Conservation (phyloP, 2,797 vertebrate species). For the Euthynnus affinis region DNA sequence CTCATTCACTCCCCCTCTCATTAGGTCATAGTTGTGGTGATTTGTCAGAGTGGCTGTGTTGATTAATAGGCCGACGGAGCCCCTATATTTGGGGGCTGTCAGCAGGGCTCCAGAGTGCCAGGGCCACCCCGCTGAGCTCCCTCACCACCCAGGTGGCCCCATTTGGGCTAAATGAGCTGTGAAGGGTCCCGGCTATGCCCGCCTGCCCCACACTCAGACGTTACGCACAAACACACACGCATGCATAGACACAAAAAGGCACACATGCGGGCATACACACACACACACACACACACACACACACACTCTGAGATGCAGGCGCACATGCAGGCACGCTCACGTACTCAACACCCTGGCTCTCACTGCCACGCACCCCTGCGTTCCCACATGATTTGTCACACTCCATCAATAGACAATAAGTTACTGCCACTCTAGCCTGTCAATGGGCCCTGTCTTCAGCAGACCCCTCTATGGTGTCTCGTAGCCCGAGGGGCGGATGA, state of each 20-base stretch:
- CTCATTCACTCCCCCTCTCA: slow-evolving; percentile 80
- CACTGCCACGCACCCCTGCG: slow-evolving; percentile 87
- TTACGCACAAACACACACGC: slow-evolving; percentile 74
- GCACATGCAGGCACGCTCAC: slow-evolving; percentile 78
- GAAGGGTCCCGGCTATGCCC: slow-evolving; percentile 94
- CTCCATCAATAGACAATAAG: slow-evolving; percentile 97
- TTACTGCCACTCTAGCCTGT: slow-evolving; percentile 94
- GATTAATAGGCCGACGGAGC: slow-evolving; percentile 92
- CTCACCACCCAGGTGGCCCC: slow-evolving; percentile 96
- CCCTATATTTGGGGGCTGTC: slow-evolving; percentile 91
- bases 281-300: slow-evolving; percentile 47
- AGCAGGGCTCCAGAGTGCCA: slow-evolving; percentile 91
- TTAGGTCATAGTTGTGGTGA: slow-evolving; percentile 86
- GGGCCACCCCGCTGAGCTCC: slow-evolving; percentile 89
- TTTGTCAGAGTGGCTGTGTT: slow-evolving; percentile 92
- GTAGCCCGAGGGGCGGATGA: slow-evolving; percentile 35
- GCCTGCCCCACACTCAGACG: slow-evolving; percentile 81
- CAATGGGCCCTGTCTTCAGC: slow-evolving; percentile 91
- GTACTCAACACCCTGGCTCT: slow-evolving; percentile 81
- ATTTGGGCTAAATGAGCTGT: slow-evolving; percentile 99
- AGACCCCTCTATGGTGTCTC: slow-evolving; percentile 79
- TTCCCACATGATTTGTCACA: slow-evolving; percentile 95
- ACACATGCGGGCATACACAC: slow-evolving; percentile 40
- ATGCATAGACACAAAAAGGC: slow-evolving; percentile 24
- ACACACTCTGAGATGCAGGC: slow-evolving; percentile 58